Evolutionary conservation across 2,888 invertebrate genomes (phyloP).

Genomic region (Agonopterix arenella): DNA sequence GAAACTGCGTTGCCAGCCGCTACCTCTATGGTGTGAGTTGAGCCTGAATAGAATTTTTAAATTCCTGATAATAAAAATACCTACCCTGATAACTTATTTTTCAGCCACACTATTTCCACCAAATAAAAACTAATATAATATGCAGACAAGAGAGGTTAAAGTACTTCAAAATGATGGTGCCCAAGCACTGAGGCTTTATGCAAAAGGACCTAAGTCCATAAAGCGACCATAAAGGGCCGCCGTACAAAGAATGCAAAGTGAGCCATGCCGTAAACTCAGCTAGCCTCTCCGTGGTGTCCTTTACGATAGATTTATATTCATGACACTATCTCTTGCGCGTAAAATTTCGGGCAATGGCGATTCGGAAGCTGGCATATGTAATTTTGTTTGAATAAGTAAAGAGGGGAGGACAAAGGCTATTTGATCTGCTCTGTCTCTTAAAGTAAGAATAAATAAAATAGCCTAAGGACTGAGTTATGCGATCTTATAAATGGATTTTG

Average conservation of each 20-base stretch:
- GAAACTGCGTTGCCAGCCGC: no score
- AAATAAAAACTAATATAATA: not conserved
- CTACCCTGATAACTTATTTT: no score
- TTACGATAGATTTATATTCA: constrained; percentile 76
- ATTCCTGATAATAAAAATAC: no score
- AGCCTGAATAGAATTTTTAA: no score
- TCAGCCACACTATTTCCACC: not conserved
- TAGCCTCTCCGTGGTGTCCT: constrained; percentile 52
- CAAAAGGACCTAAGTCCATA: constrained; percentile 70
- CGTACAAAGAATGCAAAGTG: constrained; percentile 75
- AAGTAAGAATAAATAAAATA: constrained; percentile 57
- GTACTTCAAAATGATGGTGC: constrained; percentile 21
- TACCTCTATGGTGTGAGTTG: no score
- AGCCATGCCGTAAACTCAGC: constrained; percentile 50
- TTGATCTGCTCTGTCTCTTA: constrained; percentile 62
- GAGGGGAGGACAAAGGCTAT: constrained; percentile 74
- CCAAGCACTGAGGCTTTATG: constrained; percentile 55
- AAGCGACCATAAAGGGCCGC: constrained; percentile 67
- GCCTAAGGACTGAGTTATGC: constrained; percentile 57
- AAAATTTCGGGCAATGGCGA: constrained; percentile 75
- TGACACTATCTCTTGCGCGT: constrained; percentile 73
- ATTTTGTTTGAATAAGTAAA: constrained; percentile 77
- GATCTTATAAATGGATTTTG: constrained; percentile 69
- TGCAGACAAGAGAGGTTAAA: constrained; percentile 3
- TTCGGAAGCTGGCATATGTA: constrained; percentile 74